phyloP scores from a whole-genome alignment of 2,113 vertebrate genomes.

The Cheirogaleus medius region DNA sequence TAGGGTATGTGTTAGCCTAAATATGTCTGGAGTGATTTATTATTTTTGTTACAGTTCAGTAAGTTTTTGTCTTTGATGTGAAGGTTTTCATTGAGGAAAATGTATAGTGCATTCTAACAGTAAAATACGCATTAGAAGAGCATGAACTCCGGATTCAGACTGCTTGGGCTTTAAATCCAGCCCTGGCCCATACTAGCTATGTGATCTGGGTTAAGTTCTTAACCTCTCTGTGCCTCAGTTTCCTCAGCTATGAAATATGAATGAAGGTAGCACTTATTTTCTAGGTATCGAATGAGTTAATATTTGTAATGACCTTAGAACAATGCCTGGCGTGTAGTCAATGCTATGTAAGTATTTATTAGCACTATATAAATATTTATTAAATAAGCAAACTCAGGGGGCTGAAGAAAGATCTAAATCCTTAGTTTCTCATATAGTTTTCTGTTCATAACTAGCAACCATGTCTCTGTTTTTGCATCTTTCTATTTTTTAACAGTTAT shows the following conservation, averaged over 20 bases:
- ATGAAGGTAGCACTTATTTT: not conserved
- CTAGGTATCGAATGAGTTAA: not conserved
- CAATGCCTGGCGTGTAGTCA: not conserved
- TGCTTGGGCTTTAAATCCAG: not conserved
- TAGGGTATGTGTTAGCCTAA: conserved; percentile 72
- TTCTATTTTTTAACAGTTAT: not conserved
- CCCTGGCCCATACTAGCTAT: too few species aligned
- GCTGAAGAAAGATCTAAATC: not conserved
- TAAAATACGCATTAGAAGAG: not conserved
- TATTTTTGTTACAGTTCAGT: conserved; percentile 54
- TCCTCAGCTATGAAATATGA: not conserved
- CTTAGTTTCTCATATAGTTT: not conserved
- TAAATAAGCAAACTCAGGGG: not conserved
- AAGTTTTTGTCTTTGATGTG: conserved; percentile 48
- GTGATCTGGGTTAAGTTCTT: not conserved
- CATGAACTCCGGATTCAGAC: not conserved
- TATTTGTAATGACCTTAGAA: not conserved
- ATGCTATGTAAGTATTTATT: not conserved
- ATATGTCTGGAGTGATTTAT: conserved; percentile 71
- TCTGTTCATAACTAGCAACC: not conserved
- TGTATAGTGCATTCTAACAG: conserved; percentile 35
- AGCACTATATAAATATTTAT: not conserved
- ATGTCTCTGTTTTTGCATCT: not conserved
- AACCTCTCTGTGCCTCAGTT: not conserved
- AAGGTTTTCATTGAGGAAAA: conserved; percentile 37